Evolutionary conservation across 2,113 vertebrate genomes (phyloP).

Genomic region (Phaethornis superciliosus): DNA sequence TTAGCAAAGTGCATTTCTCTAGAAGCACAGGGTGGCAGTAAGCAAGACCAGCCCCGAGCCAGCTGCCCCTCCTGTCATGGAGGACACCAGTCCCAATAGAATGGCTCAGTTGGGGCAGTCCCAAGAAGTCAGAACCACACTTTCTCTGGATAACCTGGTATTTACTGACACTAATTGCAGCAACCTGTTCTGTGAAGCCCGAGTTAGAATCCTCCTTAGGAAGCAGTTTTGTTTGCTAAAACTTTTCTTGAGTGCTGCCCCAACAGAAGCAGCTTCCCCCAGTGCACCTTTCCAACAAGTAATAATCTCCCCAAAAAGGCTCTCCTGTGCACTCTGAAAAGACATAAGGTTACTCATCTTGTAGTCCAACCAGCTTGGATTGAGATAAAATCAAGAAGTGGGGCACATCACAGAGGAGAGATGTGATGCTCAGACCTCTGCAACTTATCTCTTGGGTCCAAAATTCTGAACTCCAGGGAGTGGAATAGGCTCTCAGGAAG

Average conservation of each 20-base stretch:
- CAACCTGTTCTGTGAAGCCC: background rate
- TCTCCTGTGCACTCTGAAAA: background rate
- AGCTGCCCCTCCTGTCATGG: background rate
- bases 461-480: background rate
- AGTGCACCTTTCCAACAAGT: background rate
- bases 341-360: background rate
- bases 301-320: background rate
- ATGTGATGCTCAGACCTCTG: background rate
- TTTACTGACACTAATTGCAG: background rate
- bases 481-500: background rate
- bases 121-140: background rate
- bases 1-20: background rate
- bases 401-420: background rate
- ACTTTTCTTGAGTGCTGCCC: background rate
- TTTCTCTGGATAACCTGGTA: background rate
- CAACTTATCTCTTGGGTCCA: background rate
- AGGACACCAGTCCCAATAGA: background rate
- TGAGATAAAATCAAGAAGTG: background rate
- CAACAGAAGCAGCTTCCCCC: background rate
- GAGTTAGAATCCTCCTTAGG: background rate
- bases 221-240: background rate
- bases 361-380: fast-evolving
- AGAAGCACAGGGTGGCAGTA: background rate
- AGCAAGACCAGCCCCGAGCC: background rate
- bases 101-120: background rate